phyloP scores from a whole-genome alignment of 2,797 vertebrate genomes.

The Bucorvus abyssinicus region DNA sequence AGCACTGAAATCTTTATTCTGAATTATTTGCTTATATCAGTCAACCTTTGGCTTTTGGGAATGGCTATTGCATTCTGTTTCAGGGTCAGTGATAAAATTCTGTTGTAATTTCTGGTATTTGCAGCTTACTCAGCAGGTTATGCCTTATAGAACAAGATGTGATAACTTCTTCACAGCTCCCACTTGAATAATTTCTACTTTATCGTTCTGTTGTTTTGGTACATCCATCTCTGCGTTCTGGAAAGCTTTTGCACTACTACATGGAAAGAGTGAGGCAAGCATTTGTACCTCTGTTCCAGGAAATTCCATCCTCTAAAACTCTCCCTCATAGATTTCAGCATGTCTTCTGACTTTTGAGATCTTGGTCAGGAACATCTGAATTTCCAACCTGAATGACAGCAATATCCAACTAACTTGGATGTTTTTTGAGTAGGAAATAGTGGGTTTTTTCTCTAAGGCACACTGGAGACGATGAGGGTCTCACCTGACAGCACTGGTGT shows the following conservation, averaged over 20 bases:
- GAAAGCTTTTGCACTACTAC: background rate
- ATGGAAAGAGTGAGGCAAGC: background rate
- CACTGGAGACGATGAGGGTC: background rate
- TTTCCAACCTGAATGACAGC: background rate
- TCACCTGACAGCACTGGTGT: background rate
- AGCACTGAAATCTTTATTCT: background rate
- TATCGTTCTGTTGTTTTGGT: background rate
- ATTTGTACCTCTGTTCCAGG: background rate
- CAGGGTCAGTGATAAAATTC: background rate
- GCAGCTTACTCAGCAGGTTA: background rate
- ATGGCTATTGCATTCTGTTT: background rate
- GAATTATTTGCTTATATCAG: background rate
- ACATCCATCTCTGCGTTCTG: background rate
- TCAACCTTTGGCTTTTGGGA: background rate
- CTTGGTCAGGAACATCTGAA: background rate
- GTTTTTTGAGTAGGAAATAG: background rate
- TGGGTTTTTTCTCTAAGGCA: background rate
- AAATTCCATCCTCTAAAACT: background rate
- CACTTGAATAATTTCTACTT: background rate
- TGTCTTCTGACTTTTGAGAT: background rate
- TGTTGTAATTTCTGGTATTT: background rate
- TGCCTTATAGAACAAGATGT: background rate
- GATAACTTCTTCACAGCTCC: background rate
- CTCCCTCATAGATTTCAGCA: background rate
- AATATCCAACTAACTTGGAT: background rate